Evolutionary conservation across 2,888 invertebrate genomes (phyloP).

Genomic region (Drosophila fulvimacula): DNA sequence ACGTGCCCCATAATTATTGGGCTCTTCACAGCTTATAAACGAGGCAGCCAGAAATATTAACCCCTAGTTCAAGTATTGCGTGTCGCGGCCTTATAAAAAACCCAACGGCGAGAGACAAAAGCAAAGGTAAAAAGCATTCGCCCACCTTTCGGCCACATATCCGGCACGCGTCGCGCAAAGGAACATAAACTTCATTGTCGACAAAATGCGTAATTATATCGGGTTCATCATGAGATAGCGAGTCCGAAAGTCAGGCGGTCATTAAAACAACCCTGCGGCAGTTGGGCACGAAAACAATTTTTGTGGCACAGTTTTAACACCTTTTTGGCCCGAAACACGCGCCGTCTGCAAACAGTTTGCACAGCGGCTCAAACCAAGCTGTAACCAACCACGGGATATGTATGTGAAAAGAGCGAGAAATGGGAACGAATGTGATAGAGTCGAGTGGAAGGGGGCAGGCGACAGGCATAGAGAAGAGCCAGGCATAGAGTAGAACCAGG

Average conservation of each 20-base stretch:
- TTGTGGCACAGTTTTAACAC: constrained; percentile 77
- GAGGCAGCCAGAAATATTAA: constrained; percentile 39
- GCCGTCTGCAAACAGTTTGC: constrained; percentile 67
- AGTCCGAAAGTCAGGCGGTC: constrained; percentile 55
- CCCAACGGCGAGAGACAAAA: neutral
- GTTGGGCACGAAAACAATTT: constrained; percentile 52
- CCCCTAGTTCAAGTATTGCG: constrained; percentile 65
- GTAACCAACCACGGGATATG: constrained; percentile 34
- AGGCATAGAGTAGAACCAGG: too few relatives aligned
- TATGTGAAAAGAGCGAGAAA: constrained; percentile 49
- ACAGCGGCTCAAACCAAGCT: constrained; percentile 32
- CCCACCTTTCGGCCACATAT: constrained; percentile 48
- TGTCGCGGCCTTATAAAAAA: constrained; percentile 46
- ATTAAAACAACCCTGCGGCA: constrained; percentile 61
- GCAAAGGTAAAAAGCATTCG: constrained; percentile 25
- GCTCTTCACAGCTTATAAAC: constrained; percentile 50
- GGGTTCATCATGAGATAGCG: constrained; percentile 32
- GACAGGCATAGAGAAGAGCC: neutral
- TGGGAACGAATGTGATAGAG: constrained; percentile 22
- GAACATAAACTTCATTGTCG: constrained; percentile 76
- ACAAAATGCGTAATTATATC: constrained; percentile 74
- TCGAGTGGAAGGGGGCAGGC: neutral
- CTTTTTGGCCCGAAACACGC: constrained; percentile 66
- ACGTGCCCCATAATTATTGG: constrained; percentile 29
- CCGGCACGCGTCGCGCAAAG: constrained; percentile 66